phyloP scores from a whole-genome alignment of 2,797 vertebrate genomes.

The Numenius phaeopus region DNA sequence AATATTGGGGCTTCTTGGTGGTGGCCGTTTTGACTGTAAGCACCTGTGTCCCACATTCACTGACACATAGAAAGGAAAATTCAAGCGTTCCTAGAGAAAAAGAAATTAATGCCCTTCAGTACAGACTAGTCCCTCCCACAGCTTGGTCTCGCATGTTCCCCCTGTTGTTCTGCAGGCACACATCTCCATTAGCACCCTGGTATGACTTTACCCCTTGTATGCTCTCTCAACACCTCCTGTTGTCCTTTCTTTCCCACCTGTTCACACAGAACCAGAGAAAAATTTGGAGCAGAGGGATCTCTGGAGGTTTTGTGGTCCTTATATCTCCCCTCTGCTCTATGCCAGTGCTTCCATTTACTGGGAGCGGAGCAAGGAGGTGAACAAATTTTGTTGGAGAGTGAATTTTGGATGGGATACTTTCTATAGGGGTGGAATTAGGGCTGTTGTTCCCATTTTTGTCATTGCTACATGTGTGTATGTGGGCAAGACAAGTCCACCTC shows the following conservation, averaged over 20 bases:
- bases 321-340: not conserved
- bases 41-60: not conserved
- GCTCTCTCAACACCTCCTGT: not conserved
- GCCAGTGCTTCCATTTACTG: not conserved
- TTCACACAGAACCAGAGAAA: not conserved
- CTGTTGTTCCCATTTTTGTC: not conserved
- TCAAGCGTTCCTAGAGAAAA: not conserved
- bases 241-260: not conserved
- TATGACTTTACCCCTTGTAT: not conserved
- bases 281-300: not conserved
- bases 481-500: not conserved
- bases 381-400: not conserved
- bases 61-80: not conserved
- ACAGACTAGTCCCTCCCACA: not conserved
- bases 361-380: not conserved
- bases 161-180: not conserved
- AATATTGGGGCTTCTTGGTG: not conserved
- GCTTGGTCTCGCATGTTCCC: not conserved
- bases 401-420: not conserved
- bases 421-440: not conserved
- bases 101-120: rapidly evolving
- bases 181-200: not conserved
- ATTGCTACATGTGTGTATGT: not conserved
- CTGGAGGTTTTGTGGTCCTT: not conserved
- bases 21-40: not conserved